phyloP scores from a whole-genome alignment of 2,113 vertebrate species.

The Eira barbara region DNA sequence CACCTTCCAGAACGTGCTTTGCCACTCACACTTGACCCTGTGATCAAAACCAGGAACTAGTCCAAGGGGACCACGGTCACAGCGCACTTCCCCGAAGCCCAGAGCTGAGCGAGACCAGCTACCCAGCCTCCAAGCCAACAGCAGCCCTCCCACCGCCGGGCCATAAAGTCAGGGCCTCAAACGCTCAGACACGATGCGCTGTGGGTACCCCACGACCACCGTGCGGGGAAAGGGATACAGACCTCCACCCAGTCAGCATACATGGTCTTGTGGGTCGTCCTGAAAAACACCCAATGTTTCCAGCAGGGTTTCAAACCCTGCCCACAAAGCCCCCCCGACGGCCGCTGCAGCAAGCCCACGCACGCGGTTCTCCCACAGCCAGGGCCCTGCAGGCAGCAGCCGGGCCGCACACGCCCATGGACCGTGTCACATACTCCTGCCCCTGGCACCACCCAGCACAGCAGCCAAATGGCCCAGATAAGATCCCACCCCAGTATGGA shows the following conservation, averaged over 20 bases:
- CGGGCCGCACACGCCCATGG: rapidly evolving
- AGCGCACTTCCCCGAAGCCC: too few species aligned
- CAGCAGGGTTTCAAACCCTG: too few species aligned
- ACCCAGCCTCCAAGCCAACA: too few species aligned
- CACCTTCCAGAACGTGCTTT: not conserved
- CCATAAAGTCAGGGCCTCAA: not conserved
- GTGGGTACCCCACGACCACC: not conserved
- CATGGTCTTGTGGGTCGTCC: rapidly evolving
- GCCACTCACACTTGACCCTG: too few species aligned
- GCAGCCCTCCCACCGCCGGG: not conserved
- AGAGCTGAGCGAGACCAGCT: rapidly evolving
- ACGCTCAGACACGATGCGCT: rapidly evolving
- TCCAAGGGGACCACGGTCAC: rapidly evolving
- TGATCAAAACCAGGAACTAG: not conserved
- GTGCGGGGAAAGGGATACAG: too few species aligned
- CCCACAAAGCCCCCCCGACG: not conserved
- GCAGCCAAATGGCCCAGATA: rapidly evolving
- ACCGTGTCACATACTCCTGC: not conserved
- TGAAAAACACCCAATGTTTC: too few species aligned
- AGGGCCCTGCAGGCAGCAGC: rapidly evolving
- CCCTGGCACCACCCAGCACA: rapidly evolving
- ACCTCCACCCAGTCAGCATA: not conserved
- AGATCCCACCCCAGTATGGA: not conserved
- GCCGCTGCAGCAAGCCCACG: rapidly evolving
- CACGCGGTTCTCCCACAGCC: rapidly evolving